These are phyloP conservation scores for Semaprochilodus insignis DNA, from an alignment of 2,797 vertebrate genomes.

Conservation along the genomic window DNA sequence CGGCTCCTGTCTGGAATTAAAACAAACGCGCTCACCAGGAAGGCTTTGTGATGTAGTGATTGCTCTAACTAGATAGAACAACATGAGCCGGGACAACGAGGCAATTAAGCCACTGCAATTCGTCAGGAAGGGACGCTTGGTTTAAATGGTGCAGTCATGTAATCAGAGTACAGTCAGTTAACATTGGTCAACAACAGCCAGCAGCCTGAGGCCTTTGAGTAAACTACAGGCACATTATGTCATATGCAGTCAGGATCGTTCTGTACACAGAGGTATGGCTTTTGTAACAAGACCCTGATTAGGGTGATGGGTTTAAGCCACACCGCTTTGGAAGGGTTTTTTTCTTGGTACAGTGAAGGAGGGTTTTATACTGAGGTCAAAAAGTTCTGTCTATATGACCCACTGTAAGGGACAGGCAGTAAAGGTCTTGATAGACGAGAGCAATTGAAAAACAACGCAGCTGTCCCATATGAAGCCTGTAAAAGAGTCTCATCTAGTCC, in stretches of 20 bases:
- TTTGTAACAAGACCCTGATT: neutral
- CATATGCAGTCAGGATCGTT: slow-evolving; percentile 7
- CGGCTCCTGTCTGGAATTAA: slow-evolving; percentile 31
- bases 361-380: neutral
- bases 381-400: neutral
- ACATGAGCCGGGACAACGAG: slow-evolving; percentile 52
- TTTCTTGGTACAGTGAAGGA: neutral
- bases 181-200: neutral
- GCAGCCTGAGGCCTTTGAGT: neutral
- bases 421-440: neutral
- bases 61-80: slow-evolving; percentile 47
- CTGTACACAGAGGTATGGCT: neutral
- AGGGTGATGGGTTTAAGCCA: neutral
- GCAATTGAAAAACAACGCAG: neutral
- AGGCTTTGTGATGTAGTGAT: slow-evolving; percentile 46
- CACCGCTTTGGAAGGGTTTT: neutral
- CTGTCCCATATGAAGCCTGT: too few species aligned
- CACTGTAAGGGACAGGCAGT: neutral
- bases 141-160: slow-evolving; percentile 11
- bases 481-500: neutral
- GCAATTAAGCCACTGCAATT: slow-evolving; percentile 45
- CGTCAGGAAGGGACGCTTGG: slow-evolving; percentile 23
- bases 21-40: slow-evolving; percentile 24
- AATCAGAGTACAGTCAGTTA: neutral
- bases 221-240: slow-evolving; percentile 7